phyloP scores from a whole-genome alignment of 2,113 vertebrate genomes.

The Ictalurus punctatus region DNA sequence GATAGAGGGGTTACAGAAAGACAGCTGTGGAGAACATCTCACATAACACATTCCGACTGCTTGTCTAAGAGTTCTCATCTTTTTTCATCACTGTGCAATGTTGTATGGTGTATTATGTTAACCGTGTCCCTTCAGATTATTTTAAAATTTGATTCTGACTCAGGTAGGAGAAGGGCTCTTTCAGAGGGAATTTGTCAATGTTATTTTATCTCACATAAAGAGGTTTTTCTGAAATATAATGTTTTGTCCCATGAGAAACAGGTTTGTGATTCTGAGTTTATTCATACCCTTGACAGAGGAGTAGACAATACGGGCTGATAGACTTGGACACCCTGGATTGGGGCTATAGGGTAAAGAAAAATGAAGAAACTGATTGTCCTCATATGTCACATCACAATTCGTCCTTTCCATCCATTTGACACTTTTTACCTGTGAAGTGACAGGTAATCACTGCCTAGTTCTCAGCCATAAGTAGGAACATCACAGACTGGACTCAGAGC shows the following conservation, averaged over 20 bases:
- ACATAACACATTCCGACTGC: background rate
- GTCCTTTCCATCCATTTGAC: background rate
- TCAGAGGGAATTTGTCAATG: background rate
- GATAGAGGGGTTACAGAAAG: constrained; percentile 38
- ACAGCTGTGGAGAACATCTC: constrained; percentile 19
- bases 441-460: background rate
- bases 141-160: constrained; percentile 2
- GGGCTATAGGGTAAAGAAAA: background rate
- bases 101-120: background rate
- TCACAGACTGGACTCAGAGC: background rate
- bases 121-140: background rate
- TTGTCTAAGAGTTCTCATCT: background rate
- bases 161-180: background rate
- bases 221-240: background rate
- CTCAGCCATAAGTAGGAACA: background rate
- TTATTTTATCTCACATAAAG: constrained; percentile 7
- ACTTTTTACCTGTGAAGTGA: background rate
- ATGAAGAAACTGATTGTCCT: background rate
- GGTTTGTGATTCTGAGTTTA: background rate
- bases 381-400: background rate
- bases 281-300: background rate
- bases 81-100: constrained; percentile 6
- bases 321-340: background rate
- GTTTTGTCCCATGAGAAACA: background rate
- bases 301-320: background rate